phyloP scores from a whole-genome alignment of 1,140 invertebrate genomes.

The Drosophila takahashii region DNA sequence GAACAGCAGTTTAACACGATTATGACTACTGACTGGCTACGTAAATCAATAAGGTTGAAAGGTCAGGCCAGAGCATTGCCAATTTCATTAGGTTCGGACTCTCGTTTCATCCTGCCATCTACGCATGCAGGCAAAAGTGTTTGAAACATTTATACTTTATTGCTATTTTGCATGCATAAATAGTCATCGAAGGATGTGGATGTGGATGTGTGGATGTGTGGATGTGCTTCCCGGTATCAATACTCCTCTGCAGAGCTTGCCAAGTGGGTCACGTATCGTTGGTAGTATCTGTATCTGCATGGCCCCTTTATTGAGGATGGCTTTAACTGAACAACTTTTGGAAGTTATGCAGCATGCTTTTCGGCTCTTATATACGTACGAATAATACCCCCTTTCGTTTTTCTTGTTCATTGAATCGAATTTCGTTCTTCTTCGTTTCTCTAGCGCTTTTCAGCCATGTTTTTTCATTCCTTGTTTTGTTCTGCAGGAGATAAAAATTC shows the following conservation, averaged over 20 bases:
- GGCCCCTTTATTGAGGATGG: neutral
- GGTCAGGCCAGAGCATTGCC: slow-evolving; percentile 50
- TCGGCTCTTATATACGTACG: slow-evolving; percentile 38
- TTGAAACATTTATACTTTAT: slow-evolving; percentile 71
- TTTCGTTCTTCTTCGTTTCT: slow-evolving; percentile 31
- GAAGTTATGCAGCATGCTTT: slow-evolving; percentile 69
- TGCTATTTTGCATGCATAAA: slow-evolving; percentile 79
- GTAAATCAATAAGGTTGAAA: slow-evolving; percentile 28
- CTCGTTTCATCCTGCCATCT: slow-evolving; percentile 31
- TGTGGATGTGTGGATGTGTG: neutral
- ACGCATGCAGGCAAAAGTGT: slow-evolving; percentile 33
- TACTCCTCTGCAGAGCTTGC: slow-evolving; percentile 56
- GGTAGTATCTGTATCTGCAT: slow-evolving; percentile 19
- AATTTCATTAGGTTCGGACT: slow-evolving; percentile 46
- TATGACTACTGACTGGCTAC: slow-evolving; percentile 31
- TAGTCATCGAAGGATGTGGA: slow-evolving; percentile 16
- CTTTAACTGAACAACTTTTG: slow-evolving; percentile 25
- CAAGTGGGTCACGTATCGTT: slow-evolving; percentile 73
- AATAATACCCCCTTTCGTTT: slow-evolving; percentile 43
- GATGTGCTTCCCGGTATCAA: slow-evolving; percentile 32
- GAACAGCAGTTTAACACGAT: slow-evolving; percentile 46
- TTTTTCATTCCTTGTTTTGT: slow-evolving; percentile 29
- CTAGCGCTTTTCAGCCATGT: slow-evolving; percentile 33
- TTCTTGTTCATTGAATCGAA: slow-evolving; percentile 76
- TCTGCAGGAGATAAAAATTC: slow-evolving; percentile 72